These are phyloP conservation scores for Camponotus vicinus DNA, from an alignment of 1,140 invertebrate genomes.

Conservation along the genomic window DNA sequence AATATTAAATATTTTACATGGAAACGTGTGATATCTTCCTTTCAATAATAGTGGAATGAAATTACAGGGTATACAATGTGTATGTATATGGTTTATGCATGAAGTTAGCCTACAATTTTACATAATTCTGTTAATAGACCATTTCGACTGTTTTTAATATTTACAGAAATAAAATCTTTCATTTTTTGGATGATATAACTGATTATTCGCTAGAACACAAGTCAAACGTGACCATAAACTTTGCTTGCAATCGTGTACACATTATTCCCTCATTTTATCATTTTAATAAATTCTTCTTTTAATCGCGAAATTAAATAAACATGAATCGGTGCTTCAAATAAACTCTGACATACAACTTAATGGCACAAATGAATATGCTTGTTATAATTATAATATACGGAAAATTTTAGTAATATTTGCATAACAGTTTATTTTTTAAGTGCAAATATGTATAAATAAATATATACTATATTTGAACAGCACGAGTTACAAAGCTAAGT, in stretches of 20 bases:
- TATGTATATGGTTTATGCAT: slow-evolving; percentile 64
- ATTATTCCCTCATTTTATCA: slow-evolving; percentile 25
- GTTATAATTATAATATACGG: not conserved
- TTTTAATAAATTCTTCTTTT: not conserved
- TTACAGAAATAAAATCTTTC: slow-evolving; percentile 76
- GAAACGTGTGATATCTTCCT: slow-evolving; percentile 75
- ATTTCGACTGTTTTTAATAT: slow-evolving; percentile 73
- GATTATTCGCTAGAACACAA: slow-evolving; percentile 57
- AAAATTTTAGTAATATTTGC: slow-evolving; percentile 8
- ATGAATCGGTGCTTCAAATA: not conserved
- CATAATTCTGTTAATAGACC: slow-evolving; percentile 74
- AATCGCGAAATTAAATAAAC: slow-evolving; percentile 18
- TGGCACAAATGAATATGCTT: slow-evolving; percentile 49
- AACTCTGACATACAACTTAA: slow-evolving; percentile 49
- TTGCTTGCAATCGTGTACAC: slow-evolving; percentile 61
- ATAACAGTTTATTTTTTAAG: not conserved
- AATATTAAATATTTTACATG: slow-evolving; percentile 61
- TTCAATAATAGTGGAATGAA: slow-evolving; percentile 81
- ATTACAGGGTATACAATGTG: slow-evolving; percentile 81
- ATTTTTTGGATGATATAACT: slow-evolving; percentile 29
- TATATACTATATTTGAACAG: slow-evolving; percentile 37
- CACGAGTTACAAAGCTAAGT: slow-evolving; percentile 69
- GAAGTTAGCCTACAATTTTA: slow-evolving; percentile 78
- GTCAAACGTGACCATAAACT: slow-evolving; percentile 66
- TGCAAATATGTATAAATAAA: slow-evolving; percentile 50